phyloP scores from a whole-genome alignment of 2,113 vertebrate genomes.

The rabbit (Oryctolagus cuniculus) region DNA sequence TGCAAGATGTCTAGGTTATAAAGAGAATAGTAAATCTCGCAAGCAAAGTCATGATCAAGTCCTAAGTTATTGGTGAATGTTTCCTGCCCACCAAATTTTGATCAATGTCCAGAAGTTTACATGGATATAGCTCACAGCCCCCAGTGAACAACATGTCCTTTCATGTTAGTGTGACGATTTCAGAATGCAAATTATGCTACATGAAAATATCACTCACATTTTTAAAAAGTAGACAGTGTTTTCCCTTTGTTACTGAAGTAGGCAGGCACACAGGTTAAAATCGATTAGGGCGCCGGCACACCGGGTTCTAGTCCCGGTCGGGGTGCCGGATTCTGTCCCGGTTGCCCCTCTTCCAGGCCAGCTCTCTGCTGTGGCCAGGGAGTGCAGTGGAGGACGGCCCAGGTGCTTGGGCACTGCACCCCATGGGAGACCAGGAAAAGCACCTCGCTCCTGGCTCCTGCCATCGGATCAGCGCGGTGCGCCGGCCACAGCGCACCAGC shows the following conservation, averaged over 20 bases:
- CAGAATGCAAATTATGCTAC: not conserved
- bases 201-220: not conserved
- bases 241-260: not conserved
- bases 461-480: no score
- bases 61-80: not conserved
- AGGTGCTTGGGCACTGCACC: no score
- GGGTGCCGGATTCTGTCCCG: no score
- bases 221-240: not conserved
- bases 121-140: not conserved
- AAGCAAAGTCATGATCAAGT: not conserved
- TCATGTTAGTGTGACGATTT: not conserved
- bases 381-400: no score
- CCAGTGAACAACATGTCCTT: not conserved
- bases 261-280: no score
- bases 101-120: not conserved
- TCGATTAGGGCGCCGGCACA: no score
- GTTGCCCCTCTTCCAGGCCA: no score
- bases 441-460: no score
- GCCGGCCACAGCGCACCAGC: no score
- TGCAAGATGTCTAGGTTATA: not conserved
- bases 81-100: not conserved
- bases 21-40: not conserved
- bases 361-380: no score
- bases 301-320: no score
- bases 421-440: no score